These are phyloP conservation scores for Hucho hucho DNA, from an alignment of 2,113 vertebrate genomes.

Conservation along the genomic window DNA sequence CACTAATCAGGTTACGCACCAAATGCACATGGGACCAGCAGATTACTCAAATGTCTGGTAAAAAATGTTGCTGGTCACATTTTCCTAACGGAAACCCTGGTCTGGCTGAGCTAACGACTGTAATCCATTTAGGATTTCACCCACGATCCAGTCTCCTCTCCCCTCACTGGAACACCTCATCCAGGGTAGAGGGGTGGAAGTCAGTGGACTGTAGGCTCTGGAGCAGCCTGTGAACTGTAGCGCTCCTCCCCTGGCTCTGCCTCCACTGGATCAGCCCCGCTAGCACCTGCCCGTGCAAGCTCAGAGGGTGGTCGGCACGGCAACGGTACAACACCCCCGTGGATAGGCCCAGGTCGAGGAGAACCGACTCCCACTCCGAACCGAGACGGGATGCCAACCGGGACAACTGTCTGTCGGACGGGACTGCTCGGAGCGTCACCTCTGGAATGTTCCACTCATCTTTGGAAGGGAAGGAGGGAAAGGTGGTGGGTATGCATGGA, in stretches of 20 bases:
- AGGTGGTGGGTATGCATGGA: neutral
- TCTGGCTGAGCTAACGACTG: no score
- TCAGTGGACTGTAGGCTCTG: conserved; percentile 71
- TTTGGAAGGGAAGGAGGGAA: conserved; percentile 45
- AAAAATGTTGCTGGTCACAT: neutral
- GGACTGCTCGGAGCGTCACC: conserved; percentile 69
- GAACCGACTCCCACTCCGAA: conserved; percentile 81
- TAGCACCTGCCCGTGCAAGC: conserved; percentile 78
- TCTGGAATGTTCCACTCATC: conserved; percentile 61
- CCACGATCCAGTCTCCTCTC: neutral
- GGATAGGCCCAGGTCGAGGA: conserved; percentile 84
- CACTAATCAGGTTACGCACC: no score
- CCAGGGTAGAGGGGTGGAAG: conserved; percentile 77
- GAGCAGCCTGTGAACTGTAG: conserved; percentile 77
- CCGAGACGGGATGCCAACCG: conserved; percentile 80
- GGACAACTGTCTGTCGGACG: conserved; percentile 84
- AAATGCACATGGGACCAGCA: no score
- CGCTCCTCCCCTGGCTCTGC: conserved; percentile 75
- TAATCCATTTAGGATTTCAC: no score
- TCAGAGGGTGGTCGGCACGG: conserved; percentile 80
- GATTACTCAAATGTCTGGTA: no score
- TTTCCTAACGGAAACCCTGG: no score
- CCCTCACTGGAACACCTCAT: conserved; percentile 71
- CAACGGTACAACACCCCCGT: conserved; percentile 81
- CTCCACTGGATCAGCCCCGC: conserved; percentile 86